Evolutionary conservation across 2,888 invertebrate genomes (phyloP).

Genomic region (Ophonus ardosiacus): DNA sequence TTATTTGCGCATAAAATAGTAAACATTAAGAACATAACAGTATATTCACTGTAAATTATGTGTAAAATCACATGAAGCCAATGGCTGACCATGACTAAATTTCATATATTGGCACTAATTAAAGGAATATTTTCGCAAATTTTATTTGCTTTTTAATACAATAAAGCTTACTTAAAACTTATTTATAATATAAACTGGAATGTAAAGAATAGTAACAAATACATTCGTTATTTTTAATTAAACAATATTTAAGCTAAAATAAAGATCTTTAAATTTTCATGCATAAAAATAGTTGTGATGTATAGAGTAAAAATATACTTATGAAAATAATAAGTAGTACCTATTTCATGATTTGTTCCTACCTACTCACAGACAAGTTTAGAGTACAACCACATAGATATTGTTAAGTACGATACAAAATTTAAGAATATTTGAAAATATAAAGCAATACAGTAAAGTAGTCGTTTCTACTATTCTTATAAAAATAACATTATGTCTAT

Average conservation of each 20-base stretch:
- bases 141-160: not conserved
- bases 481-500: not conserved
- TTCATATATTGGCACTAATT: conserved; percentile 11
- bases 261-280: not conserved
- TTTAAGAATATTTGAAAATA: not conserved
- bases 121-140: conserved; percentile 3
- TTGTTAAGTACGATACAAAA: not conserved
- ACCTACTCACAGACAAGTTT: not conserved
- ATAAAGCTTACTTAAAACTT: not conserved
- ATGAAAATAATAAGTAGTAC: conserved; percentile 6
- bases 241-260: not conserved
- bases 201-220: conserved; percentile 3
- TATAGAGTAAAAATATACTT: conserved; percentile 1
- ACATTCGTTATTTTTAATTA: not conserved
- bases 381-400: not conserved
- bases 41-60: conserved; percentile 13
- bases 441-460: not conserved
- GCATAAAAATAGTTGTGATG: conserved; percentile 10
- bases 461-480: not conserved
- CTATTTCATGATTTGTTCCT: not conserved
- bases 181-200: conserved; percentile 11
- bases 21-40: conserved; percentile 48
- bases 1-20: conserved; percentile 4
- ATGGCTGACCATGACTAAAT: conserved; percentile 1
- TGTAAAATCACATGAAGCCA: not conserved